Percentiles rank a stretch among this genome's conserved stretches.
Evolutionary conservation across 2,888 invertebrate species (phyloP).

Genomic region (Amblyteles armatorius): DNA sequence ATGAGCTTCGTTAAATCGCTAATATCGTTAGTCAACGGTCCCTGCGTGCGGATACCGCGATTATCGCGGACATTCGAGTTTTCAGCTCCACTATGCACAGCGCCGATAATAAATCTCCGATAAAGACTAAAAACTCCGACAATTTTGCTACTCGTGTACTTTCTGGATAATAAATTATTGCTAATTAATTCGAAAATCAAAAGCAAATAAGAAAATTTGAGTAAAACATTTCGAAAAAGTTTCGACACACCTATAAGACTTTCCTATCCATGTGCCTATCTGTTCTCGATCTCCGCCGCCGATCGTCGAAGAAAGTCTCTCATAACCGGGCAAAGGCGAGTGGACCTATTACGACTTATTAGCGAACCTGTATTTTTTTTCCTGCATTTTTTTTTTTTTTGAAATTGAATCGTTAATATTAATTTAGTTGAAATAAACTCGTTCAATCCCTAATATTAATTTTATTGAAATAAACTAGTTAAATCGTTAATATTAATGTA

Average conservation of each 20-base stretch:
- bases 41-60: no score
- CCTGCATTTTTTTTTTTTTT: not conserved
- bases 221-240: not conserved
- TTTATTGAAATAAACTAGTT: no score
- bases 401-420: no score
- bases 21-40: no score
- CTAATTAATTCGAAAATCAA: not conserved
- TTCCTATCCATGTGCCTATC: not conserved
- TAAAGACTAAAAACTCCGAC: not conserved
- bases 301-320: slow-evolving; percentile 33
- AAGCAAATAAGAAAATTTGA: not conserved
- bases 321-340: slow-evolving; percentile 46
- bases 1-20: no score
- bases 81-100: no score
- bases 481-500: no score
- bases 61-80: no score
- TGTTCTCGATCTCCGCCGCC: no score
- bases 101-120: no score
- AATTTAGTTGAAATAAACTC: no score
- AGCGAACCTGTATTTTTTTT: slow-evolving; percentile 38
- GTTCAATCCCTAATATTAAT: no score
- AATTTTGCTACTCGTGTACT: not conserved
- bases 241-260: not conserved
- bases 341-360: slow-evolving; percentile 42
- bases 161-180: not conserved